Evolutionary conservation across 2,113 vertebrate species (phyloP).

Genomic region (Bubo scandiacus): DNA sequence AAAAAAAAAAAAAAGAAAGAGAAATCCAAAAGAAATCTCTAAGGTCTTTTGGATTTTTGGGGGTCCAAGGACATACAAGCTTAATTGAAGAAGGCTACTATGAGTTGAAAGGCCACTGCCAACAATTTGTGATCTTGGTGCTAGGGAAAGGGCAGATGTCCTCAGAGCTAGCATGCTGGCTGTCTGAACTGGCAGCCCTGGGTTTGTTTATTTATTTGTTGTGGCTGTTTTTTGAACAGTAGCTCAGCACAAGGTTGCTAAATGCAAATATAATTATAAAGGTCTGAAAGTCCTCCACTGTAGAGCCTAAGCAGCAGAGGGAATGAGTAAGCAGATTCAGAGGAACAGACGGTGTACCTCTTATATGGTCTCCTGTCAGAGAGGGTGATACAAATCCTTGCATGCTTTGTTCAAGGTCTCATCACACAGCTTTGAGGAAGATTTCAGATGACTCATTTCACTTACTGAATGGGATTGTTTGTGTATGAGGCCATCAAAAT

Average conservation of each 20-base stretch:
- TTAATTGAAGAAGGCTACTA: neutral
- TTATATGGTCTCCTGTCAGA: neutral
- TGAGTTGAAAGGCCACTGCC: neutral
- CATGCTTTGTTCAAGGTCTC: neutral
- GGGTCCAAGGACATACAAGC: neutral
- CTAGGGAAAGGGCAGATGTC: constrained; percentile 15
- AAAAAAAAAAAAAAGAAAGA: neutral
- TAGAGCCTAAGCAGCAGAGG: neutral
- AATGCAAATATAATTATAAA: neutral
- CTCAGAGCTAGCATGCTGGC: neutral
- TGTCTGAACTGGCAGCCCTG: neutral
- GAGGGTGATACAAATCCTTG: neutral
- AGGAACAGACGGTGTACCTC: neutral
- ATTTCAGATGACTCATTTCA: neutral
- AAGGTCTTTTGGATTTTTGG: neutral
- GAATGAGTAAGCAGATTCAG: neutral
- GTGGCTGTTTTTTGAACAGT: neutral
- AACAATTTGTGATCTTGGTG: neutral
- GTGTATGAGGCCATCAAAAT: neutral
- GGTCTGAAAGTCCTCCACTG: neutral
- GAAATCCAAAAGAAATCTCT: neutral
- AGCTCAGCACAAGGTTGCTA: neutral
- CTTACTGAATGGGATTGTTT: neutral
- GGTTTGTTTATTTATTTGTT: neutral
- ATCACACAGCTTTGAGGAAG: neutral